A percentile compares a stretch with the other conserved stretches of the same genome.
phyloP scores from a whole-genome alignment of 2,113 vertebrate genomes.

The Anser brachyrhynchus region DNA sequence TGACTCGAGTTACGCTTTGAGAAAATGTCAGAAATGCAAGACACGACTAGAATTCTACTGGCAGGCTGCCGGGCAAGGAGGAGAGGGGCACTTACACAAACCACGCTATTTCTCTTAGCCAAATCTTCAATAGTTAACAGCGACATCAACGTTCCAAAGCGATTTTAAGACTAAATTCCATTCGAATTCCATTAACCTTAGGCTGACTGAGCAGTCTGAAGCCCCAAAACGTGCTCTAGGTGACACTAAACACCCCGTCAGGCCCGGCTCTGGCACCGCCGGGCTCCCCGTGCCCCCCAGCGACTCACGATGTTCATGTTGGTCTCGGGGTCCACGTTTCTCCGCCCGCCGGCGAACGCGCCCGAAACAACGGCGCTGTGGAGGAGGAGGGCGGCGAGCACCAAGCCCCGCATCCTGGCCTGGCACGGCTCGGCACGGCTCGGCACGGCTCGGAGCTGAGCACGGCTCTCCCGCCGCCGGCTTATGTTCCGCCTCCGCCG shows the following conservation, averaged over 20 bases:
- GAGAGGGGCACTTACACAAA: background rate
- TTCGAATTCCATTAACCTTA: background rate
- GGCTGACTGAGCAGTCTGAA: background rate
- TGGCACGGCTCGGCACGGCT: too few species aligned
- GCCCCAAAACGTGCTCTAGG: background rate
- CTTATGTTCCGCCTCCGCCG: background rate
- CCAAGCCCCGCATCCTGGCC: background rate
- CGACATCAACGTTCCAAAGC: background rate
- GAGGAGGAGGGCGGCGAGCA: background rate
- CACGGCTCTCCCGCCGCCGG: background rate
- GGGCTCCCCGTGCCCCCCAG: background rate
- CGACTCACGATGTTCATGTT: constrained; percentile 76
- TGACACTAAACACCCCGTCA: background rate
- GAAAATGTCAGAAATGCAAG: background rate
- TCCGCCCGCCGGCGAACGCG: background rate
- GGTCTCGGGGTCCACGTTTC: constrained; percentile 63
- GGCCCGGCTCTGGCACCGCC: too few species aligned
- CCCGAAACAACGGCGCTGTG: background rate
- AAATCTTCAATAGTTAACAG: background rate
- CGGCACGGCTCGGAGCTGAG: too few species aligned
- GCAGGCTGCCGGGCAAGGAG: background rate
- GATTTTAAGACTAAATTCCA: background rate
- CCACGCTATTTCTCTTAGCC: background rate
- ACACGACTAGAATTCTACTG: background rate
- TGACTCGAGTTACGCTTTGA: background rate